Evolutionary conservation across 2,113 vertebrate genomes (phyloP).

Genomic region (Pithys albifrons): DNA sequence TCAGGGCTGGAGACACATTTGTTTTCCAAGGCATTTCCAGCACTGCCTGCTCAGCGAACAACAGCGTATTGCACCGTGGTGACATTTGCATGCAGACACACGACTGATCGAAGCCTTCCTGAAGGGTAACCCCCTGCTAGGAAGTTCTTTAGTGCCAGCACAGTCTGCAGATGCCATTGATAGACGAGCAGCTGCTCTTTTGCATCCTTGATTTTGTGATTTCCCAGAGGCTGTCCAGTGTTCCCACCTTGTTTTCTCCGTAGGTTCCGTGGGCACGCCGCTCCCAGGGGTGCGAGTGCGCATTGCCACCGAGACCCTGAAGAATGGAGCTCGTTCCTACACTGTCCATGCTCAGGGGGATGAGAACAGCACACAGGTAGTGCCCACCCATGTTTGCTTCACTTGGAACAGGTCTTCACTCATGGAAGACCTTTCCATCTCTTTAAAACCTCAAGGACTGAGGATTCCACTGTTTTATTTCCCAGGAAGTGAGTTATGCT

Average conservation of each 20-base stretch:
- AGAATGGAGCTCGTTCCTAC: constrained; percentile 11
- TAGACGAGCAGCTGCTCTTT: neutral
- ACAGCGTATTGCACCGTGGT: neutral
- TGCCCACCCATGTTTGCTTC: neutral
- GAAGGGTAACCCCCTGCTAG: neutral
- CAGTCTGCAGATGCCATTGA: neutral
- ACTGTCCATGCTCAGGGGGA: constrained; percentile 80
- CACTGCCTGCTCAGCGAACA: neutral
- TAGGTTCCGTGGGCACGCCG: constrained; percentile 90
- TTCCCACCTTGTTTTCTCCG: neutral
- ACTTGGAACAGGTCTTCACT: rapidly evolving
- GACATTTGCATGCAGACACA: neutral
- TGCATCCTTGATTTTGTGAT: neutral
- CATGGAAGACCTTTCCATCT: neutral
- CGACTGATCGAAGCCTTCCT: neutral
- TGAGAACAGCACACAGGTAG: constrained; percentile 80
- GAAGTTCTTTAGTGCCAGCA: neutral
- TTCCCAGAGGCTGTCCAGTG: neutral
- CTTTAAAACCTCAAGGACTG: neutral
- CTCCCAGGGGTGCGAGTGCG: constrained; percentile 85
- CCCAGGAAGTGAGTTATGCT: neutral
- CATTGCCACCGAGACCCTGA: constrained; percentile 76
- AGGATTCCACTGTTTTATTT: neutral
- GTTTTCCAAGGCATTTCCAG: neutral
- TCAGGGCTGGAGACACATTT: neutral